A percentile compares a stretch with the other conserved stretches of the same genome.
These are phyloP conservation scores for Eucera pruinosa DNA, from an alignment of 2,888 invertebrate genomes.

Conservation along the genomic window DNA sequence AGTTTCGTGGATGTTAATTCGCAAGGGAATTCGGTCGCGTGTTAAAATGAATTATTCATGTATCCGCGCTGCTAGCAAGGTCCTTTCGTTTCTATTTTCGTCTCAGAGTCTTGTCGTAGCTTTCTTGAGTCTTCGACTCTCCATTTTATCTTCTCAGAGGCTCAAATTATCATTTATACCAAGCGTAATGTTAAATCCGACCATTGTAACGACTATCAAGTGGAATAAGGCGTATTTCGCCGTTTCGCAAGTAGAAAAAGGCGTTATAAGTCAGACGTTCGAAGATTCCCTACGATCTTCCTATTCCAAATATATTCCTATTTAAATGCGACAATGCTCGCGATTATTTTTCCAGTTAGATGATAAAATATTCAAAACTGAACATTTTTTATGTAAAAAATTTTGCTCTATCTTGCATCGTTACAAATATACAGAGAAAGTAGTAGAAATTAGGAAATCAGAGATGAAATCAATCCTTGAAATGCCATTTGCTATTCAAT, in stretches of 20 bases:
- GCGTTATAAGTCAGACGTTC: background rate
- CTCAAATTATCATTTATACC: background rate
- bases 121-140: background rate
- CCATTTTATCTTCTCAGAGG: too few relatives aligned
- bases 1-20: constrained; percentile 14
- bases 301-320: too few relatives aligned
- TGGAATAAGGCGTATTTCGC: too few relatives aligned
- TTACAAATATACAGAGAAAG: too few relatives aligned
- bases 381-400: too few relatives aligned
- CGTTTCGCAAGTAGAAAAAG: too few relatives aligned
- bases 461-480: too few relatives aligned
- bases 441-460: too few relatives aligned
- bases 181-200: background rate
- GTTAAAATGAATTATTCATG: constrained; percentile 38
- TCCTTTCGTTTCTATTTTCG: background rate
- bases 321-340: background rate
- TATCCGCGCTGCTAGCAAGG: background rate
- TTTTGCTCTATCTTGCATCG: too few relatives aligned
- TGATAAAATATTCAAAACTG: too few relatives aligned
- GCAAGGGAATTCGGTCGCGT: constrained; percentile 13
- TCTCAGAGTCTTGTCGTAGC: background rate
- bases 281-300: background rate
- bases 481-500: too few relatives aligned
- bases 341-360: background rate
- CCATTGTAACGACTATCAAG: too few relatives aligned